Evolutionary conservation across 2,797 vertebrate genomes (phyloP), one percentile per base, ranked within the genome.

Genomic region (Tokudaia muenninki): DNA sequence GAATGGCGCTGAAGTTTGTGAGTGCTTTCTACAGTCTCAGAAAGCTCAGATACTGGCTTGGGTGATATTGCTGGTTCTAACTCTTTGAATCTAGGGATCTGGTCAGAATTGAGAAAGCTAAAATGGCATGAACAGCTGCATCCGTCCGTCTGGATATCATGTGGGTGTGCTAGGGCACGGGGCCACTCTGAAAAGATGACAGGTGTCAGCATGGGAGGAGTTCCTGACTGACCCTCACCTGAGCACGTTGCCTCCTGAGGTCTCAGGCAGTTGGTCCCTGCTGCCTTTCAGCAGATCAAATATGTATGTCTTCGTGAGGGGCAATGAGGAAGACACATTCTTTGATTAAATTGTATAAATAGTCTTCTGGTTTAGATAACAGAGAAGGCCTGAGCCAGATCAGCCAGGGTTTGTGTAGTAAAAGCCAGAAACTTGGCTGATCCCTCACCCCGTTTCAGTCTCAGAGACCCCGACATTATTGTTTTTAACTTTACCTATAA

Each of bases 111-210:
- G 90, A 86, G 16, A 22, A 44, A 41, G 13, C 17, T 5, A 22
- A 31, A 55, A 61, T 8, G 3, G 37, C 6, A 1, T 10, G 26
- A 17, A 19, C 6, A 37, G 2, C 2, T 17, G 11, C 12, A 0
- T 31, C 41, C 41, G n/a, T 37, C 19, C 47, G 21, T 17, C 44
- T 37, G 79, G 16, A 1, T 14, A 10, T 63, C 41, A 13, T 1
- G 0, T 17, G 3, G 34, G 52, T 6, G 3, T 14, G 9, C 17
- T 19, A 16, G 55, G 1, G 24, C 1, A 0, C 34, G 14, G 0
- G 8, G 10, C 34, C 63, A 7, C 61, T 77, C 50, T 0, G 75
- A 24, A 50, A 59, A 41, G 65, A 44, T 2, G 4, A 2, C n/a
- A n/a, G 8, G 37, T 6, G 0, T 6, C 21, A 1, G 14, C 12